A percentile compares a stretch with the other conserved stretches of the same genome.
These are phyloP conservation scores for Novumbra hubbsi DNA, from an alignment of 2,797 vertebrate species.

Conservation along the genomic window DNA sequence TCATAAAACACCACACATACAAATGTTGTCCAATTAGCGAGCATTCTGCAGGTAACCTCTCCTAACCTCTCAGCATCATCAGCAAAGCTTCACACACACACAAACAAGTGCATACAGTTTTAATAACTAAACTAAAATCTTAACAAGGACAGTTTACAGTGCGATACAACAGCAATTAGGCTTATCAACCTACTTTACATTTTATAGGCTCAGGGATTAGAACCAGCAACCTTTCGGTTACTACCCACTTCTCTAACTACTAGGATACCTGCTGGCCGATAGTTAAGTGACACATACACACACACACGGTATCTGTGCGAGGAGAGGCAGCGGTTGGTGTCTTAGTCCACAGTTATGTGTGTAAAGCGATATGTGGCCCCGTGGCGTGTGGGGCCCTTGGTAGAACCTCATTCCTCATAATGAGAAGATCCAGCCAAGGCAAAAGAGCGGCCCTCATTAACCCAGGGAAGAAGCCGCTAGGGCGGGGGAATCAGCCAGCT, in stretches of 20 bases:
- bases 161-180: too few relatives aligned
- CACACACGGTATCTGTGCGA: background rate
- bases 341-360: conserved; percentile 40
- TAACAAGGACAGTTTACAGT: too few relatives aligned
- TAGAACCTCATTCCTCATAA: conserved; percentile 54
- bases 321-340: conserved; percentile 28
- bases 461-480: conserved; percentile 60
- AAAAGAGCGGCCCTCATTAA: conserved; percentile 65
- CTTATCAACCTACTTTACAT: too few relatives aligned
- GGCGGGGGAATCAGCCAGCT: conserved; percentile 46
- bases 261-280: too few relatives aligned
- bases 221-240: too few relatives aligned
- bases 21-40: conserved; percentile 33
- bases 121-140: background rate
- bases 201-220: too few relatives aligned
- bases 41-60: conserved; percentile 43
- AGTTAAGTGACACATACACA: too few relatives aligned
- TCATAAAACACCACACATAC: conserved; percentile 18
- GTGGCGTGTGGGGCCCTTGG: conserved; percentile 45
- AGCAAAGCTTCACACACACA: conserved; percentile 14
- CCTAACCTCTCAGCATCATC: conserved; percentile 48
- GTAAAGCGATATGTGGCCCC: conserved; percentile 56
- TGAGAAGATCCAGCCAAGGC: conserved; percentile 63
- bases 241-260: too few relatives aligned
- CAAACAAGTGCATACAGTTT: background rate